Evolutionary conservation across 2,113 vertebrate species (phyloP).

Genomic region (Chrysochloris asiatica): DNA sequence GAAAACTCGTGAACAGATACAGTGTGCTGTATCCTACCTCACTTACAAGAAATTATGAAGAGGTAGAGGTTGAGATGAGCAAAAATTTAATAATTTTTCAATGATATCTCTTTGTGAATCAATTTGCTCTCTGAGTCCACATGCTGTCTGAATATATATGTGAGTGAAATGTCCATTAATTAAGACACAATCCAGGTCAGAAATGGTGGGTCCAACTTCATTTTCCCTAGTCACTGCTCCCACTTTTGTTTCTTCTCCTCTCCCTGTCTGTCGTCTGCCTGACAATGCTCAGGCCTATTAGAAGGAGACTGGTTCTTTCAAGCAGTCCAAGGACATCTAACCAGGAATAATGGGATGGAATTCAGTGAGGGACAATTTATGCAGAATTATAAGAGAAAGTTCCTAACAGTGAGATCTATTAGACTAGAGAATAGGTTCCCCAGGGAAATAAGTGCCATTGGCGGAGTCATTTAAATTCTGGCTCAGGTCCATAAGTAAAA

Average conservation of each 20-base stretch:
- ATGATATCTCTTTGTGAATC: not conserved
- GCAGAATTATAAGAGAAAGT: constrained; percentile 75
- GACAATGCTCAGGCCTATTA: not conserved
- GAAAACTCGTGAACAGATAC: not conserved
- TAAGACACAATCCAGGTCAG: not conserved
- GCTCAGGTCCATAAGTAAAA: constrained; percentile 64
- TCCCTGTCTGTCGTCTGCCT: not conserved
- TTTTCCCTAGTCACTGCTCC: not conserved
- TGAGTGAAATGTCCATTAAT: not conserved
- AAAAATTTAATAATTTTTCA: constrained; percentile 20
- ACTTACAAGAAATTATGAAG: not conserved
- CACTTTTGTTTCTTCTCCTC: not conserved
- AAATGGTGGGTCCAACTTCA: fast-evolving
- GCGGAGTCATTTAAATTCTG: constrained; percentile 63
- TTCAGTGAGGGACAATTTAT: constrained; percentile 75
- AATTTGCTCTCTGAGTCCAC: not conserved
- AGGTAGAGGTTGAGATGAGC: not conserved
- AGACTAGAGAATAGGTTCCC: constrained; percentile 63
- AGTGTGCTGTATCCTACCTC: not conserved
- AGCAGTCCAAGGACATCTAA: constrained; percentile 66
- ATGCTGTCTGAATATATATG: not conserved
- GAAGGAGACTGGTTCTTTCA: not conserved
- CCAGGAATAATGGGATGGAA: constrained; percentile 68
- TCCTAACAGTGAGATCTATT: constrained; percentile 64
- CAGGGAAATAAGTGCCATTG: constrained; percentile 34